Evolutionary conservation across 2,797 vertebrate species (phyloP).

Genomic region (Muscicapa comitata): DNA sequence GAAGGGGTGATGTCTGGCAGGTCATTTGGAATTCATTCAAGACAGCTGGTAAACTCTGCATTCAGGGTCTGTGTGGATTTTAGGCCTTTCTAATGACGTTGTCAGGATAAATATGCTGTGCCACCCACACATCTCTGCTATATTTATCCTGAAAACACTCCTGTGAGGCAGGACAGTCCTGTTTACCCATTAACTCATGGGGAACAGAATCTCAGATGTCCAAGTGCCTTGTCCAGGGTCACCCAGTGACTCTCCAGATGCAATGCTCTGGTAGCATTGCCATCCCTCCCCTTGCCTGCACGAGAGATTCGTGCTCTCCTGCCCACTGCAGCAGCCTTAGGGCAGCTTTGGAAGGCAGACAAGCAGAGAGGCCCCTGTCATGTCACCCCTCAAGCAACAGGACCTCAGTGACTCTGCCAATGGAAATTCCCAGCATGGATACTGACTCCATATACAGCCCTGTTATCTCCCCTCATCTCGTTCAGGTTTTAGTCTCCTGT

Average conservation of each 20-base stretch:
- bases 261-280: not conserved
- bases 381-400: not conserved
- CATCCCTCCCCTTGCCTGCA: not conserved
- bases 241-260: not conserved
- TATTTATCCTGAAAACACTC: not conserved
- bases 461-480: not conserved
- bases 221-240: not conserved
- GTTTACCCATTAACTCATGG: not conserved
- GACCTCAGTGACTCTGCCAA: not conserved
- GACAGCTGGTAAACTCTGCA: not conserved
- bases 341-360: not conserved
- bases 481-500: not conserved
- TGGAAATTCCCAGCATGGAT: not conserved
- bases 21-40: not conserved
- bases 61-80: not conserved
- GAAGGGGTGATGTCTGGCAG: not conserved
- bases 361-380: not conserved
- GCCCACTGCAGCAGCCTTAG: not conserved
- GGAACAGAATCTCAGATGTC: not conserved
- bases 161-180: not conserved
- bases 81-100: not conserved
- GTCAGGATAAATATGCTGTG: not conserved
- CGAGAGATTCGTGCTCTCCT: not conserved
- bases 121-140: not conserved
- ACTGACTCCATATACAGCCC: not conserved